Evolutionary conservation across 2,113 vertebrate species (phyloP).

Genomic region (Trochalopteron elliotii): DNA sequence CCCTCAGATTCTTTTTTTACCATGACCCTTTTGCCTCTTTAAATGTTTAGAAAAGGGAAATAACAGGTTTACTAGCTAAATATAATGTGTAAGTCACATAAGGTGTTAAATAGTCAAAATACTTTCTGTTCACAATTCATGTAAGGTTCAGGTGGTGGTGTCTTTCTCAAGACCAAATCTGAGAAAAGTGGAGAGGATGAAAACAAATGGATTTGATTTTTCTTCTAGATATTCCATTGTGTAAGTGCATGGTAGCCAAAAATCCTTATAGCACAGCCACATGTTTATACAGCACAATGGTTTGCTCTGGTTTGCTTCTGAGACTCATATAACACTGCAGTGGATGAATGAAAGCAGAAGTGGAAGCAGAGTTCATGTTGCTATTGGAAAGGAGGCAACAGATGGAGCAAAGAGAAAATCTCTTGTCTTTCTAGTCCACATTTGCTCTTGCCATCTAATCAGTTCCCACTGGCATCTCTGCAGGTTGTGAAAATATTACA

Average conservation of each 20-base stretch:
- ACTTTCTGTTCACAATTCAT: background rate
- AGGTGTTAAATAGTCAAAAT: background rate
- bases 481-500: background rate
- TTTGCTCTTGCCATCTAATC: background rate
- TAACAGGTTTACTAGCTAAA: background rate
- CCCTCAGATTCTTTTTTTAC: background rate
- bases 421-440: background rate
- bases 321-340: background rate
- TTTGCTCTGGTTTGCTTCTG: conserved; percentile 1
- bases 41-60: background rate
- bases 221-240: background rate
- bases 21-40: background rate
- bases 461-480: background rate
- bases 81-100: background rate
- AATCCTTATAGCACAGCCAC: background rate
- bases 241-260: background rate
- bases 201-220: background rate
- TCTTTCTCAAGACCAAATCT: background rate
- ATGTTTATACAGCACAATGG: background rate
- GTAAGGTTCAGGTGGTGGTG: background rate
- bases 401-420: conserved; percentile 1
- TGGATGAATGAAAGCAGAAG: conserved; percentile 16
- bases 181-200: background rate
- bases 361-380: conserved; percentile 1
- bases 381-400: background rate